Evolutionary conservation across 1,140 invertebrate species (phyloP).

Genomic region (Luehdorfia chinensis): DNA sequence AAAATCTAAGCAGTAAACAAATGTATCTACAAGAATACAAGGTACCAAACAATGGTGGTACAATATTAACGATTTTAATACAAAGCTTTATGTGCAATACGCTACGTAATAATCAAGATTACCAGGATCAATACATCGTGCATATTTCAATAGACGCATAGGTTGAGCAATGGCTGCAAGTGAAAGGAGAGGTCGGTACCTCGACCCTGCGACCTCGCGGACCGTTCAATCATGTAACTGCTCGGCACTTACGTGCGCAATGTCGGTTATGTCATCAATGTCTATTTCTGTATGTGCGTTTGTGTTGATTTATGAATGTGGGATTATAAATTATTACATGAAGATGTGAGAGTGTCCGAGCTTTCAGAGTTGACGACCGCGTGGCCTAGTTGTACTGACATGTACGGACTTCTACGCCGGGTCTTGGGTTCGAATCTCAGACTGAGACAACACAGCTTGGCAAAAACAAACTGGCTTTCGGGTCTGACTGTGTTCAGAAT

Average conservation of each 20-base stretch:
- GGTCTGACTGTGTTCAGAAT: too few relatives aligned
- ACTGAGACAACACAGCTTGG: too few relatives aligned
- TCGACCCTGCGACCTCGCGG: slow-evolving; percentile 31
- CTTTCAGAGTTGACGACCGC: background rate
- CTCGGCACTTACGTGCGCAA: slow-evolving; percentile 6
- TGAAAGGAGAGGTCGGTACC: slow-evolving; percentile 30
- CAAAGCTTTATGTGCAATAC: too few relatives aligned
- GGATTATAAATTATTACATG: background rate
- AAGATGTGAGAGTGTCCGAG: background rate
- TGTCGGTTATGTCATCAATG: slow-evolving; percentile 2
- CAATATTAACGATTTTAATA: too few relatives aligned
- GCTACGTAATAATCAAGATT: too few relatives aligned
- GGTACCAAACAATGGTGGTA: too few relatives aligned
- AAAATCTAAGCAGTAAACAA: too few relatives aligned
- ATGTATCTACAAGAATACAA: too few relatives aligned
- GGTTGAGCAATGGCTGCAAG: slow-evolving; percentile 13
- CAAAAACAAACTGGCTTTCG: too few relatives aligned
- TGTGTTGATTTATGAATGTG: background rate
- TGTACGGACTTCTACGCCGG: too few relatives aligned
- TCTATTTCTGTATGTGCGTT: slow-evolving; percentile 2
- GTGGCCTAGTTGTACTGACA: background rate
- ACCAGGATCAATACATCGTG: slow-evolving; percentile 1
- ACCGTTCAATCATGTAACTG: background rate
- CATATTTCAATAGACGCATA: slow-evolving; percentile 6
- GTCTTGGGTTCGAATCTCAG: too few relatives aligned